Base-by-base conservation (phyloP, 2,113 vertebrate genomes). In the Pygoscelis adeliae region DNA sequence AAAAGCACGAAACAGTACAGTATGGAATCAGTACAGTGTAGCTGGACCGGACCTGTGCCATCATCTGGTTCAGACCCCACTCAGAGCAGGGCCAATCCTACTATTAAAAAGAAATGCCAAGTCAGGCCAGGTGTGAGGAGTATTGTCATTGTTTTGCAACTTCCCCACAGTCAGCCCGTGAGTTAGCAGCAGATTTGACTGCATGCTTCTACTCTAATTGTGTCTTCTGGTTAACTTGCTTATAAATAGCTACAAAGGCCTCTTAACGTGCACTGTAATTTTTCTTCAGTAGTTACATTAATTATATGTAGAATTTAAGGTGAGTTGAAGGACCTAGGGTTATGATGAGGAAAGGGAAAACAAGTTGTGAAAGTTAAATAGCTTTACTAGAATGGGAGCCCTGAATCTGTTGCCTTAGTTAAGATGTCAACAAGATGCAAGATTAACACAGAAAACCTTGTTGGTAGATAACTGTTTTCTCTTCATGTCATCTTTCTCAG, bases 181-280 rank as follows among this genome's bases (percentile, higher is more conserved):
- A 13, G 0, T 18, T n/a, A 20, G 10, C 9, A 29, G 14, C 69
- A 59, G 36, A 4, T 73, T 55, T 69, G 27, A 25, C 40, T 42
- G 13, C 0, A 0, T 8, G 1, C 32, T 84, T 50, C 72, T n/a
- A 44, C 29, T 29, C 30, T 40, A 46, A 0, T 49, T 67, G 42
- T 9, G 4, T 66, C 17, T 70, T 49, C 53, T 70, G 21, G 7
- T 40, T 53, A 21, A 20, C 10, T 65, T 61, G 42, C 46, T 55
- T 67, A 13, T 32, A 42, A 56, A 55, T 80, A 53, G 38, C 76
- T 89, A 38, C 32, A 47, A 34, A 66, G 27, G 15, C 42, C 62
- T 69, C 49, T 63, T 55, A 6, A 6, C 0, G 1, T 40, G 55
- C 27, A 11, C 26, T 53, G 67, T 49, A 46, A 15, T 23, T 89